Conservation (phyloP, 2,113 vertebrate species). For the Clinocottus analis region DNA sequence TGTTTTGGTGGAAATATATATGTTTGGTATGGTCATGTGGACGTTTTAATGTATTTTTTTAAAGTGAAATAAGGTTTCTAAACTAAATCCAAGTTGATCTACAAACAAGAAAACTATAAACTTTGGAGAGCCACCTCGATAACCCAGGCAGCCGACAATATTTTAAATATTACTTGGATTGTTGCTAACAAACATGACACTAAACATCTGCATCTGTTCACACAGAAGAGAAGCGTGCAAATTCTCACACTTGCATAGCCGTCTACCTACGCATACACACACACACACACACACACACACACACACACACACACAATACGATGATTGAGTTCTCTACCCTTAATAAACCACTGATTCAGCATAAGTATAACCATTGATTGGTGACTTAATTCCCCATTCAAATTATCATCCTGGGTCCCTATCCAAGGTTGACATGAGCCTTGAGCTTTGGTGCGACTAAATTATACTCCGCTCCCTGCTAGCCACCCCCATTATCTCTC, state of each 20-base stretch:
- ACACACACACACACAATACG: conserved; percentile 44
- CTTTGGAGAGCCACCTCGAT: not conserved
- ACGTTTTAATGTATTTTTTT: not conserved
- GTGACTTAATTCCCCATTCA: conserved; percentile 83
- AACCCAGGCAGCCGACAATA: no score
- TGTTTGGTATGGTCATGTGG: not conserved
- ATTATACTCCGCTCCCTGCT: conserved; percentile 75
- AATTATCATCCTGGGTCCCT: conserved; percentile 82
- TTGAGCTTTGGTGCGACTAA: conserved; percentile 79
- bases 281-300: not conserved
- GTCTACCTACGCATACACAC: conserved; percentile 30
- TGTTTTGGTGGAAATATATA: not conserved
- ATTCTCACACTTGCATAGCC: conserved; percentile 24
- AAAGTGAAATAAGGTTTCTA: not conserved
- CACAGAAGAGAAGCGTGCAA: not conserved
- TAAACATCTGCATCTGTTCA: conserved; percentile 33
- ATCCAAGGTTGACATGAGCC: conserved; percentile 82
- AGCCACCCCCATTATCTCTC: conserved; percentile 56
- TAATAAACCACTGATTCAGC: conserved; percentile 79
- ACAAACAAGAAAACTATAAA: not conserved
- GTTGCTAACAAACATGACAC: conserved; percentile 17
- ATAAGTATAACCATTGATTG: conserved; percentile 82
- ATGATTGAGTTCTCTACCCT: conserved; percentile 72
- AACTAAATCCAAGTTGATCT: not conserved
- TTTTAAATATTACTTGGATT: no score